These are phyloP conservation scores for Sterrhoptilus dennistouni DNA, from an alignment of 2,113 vertebrate species.

Conservation along the genomic window DNA sequence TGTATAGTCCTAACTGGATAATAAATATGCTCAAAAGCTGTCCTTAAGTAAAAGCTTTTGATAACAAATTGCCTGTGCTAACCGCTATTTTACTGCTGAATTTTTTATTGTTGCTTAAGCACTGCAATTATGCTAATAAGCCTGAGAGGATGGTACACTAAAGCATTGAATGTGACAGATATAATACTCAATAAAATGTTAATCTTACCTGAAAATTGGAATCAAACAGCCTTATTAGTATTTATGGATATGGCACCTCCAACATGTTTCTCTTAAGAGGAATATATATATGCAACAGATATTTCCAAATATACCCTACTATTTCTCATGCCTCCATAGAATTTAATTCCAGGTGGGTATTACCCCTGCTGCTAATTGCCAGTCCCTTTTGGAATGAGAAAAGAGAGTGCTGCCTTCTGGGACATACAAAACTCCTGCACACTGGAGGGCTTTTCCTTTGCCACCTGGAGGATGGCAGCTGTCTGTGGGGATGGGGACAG, in stretches of 20 bases:
- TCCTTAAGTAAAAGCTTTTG: conserved; percentile 82
- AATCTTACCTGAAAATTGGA: conserved; percentile 82
- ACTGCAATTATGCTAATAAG: conserved; percentile 82
- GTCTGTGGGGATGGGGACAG: not conserved
- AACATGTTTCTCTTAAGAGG: conserved; percentile 66
- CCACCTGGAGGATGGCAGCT: not conserved
- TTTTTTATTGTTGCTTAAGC: conserved; percentile 82
- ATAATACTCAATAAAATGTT: conserved; percentile 82
- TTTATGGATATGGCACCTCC: conserved; percentile 76
- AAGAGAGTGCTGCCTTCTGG: not conserved
- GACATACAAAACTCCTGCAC: not conserved
- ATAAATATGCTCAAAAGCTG: conserved; percentile 73
- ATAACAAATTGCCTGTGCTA: conserved; percentile 79
- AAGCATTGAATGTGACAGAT: conserved; percentile 78
- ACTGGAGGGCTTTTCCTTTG: not conserved
- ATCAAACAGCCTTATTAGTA: conserved; percentile 78
- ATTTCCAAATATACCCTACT: conserved; percentile 50
- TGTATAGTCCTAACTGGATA: conserved; percentile 70
- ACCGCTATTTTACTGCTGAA: conserved; percentile 78
- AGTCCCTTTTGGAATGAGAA: not conserved
- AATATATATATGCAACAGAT: conserved; percentile 69
- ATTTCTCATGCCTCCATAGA: not conserved
- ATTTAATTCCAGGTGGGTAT: conserved; percentile 53
- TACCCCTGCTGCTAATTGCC: conserved; percentile 14
- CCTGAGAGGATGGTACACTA: conserved; percentile 70